These are phyloP conservation scores for Melitaea athalia DNA, from an alignment of 2,888 invertebrate species.

Conservation along the genomic window DNA sequence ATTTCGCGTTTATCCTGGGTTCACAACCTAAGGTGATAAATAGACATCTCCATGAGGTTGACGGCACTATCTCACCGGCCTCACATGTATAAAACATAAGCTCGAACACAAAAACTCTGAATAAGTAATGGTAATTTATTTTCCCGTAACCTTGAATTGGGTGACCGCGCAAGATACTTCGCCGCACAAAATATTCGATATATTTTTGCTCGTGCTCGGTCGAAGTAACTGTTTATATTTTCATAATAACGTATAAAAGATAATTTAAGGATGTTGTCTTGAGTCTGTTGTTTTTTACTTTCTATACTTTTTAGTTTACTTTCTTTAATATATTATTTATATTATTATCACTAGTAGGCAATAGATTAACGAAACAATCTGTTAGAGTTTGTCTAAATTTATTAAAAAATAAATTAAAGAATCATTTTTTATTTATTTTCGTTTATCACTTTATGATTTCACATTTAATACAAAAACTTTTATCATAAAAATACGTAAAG, in stretches of 20 bases:
- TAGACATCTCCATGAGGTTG: constrained; percentile 58
- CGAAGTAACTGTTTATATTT: constrained; percentile 34
- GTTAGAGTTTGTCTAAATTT: too few relatives aligned
- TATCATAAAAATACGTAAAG: too few relatives aligned
- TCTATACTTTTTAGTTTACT: background rate
- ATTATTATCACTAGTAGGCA: too few relatives aligned
- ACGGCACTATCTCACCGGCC: constrained; percentile 60
- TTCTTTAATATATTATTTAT: too few relatives aligned
- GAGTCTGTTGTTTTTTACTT: background rate
- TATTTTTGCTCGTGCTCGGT: constrained; percentile 26
- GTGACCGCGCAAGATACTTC: constrained; percentile 55
- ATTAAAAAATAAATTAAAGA: too few relatives aligned
- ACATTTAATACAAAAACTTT: too few relatives aligned
- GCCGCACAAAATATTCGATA: constrained; percentile 22
- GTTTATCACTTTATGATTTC: too few relatives aligned
- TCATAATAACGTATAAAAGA: background rate
- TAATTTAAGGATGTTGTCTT: background rate
- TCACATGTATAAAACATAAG: constrained; percentile 69
- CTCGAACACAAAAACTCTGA: constrained; percentile 66
- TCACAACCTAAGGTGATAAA: constrained; percentile 28
- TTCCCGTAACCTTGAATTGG: constrained; percentile 73
- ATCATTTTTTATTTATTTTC: too few relatives aligned
- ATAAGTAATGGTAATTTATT: constrained; percentile 71
- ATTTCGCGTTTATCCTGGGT: background rate
- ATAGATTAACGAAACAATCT: too few relatives aligned